Evolutionary conservation across 2,113 vertebrate genomes (phyloP).

Genomic region (Coptodon bakossiorum): DNA sequence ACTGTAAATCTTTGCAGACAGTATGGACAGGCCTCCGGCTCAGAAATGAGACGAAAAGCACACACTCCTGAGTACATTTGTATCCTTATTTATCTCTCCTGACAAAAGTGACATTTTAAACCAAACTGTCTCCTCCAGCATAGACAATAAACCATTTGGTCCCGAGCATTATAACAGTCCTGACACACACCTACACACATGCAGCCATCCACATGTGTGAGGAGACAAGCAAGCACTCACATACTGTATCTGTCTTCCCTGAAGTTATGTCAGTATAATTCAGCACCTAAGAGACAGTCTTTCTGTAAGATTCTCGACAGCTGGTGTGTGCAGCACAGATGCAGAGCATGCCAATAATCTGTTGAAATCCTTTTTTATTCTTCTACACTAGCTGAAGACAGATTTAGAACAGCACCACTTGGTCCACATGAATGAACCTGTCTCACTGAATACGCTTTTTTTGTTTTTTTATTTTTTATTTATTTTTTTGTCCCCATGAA

Average conservation of each 20-base stretch:
- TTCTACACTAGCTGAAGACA: constrained; percentile 48
- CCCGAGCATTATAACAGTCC: not conserved
- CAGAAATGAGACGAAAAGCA: not conserved
- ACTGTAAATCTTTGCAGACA: not conserved
- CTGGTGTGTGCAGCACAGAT: constrained; percentile 56
- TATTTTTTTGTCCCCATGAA: not conserved
- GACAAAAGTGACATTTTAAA: constrained; percentile 40
- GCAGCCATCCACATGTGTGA: not conserved
- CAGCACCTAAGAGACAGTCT: constrained; percentile 31
- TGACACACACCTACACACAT: constrained; percentile 1
- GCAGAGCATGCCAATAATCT: constrained; percentile 60
- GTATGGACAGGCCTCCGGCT: not conserved
- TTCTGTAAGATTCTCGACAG: constrained; percentile 46
- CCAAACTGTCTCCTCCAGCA: constrained; percentile 32
- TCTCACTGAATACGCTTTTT: constrained; percentile 21
- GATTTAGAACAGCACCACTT: constrained; percentile 54
- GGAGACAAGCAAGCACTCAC: not conserved
- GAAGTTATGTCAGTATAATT: constrained; percentile 47
- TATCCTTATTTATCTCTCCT: not conserved
- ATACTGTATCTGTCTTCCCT: constrained; percentile 14
- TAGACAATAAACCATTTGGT: constrained; percentile 28
- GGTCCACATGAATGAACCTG: constrained; percentile 53
- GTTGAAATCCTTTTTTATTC: constrained; percentile 56
- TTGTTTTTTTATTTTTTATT: not conserved
- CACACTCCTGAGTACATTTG: not conserved